phyloP scores from a whole-genome alignment of 2,888 invertebrate genomes.

The Physocephala rufipes region DNA sequence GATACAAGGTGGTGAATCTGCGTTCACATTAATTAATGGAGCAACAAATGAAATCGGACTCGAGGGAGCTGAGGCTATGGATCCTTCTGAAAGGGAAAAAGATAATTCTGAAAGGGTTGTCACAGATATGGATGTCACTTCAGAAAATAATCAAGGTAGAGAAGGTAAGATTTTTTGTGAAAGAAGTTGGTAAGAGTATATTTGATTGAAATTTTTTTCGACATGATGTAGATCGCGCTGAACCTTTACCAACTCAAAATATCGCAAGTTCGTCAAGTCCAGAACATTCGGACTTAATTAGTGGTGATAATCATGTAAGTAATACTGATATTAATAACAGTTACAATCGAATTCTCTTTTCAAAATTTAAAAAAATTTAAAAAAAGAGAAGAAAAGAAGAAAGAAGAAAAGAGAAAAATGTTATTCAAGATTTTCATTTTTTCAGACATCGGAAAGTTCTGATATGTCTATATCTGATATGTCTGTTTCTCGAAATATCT shows the following conservation, averaged over 20 bases:
- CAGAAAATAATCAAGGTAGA: background rate
- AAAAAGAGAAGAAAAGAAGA: no score
- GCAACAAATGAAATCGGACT: background rate
- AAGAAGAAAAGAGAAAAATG: background rate
- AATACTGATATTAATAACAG: background rate
- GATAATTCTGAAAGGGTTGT: background rate
- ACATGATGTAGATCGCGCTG: background rate
- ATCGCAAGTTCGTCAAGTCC: background rate
- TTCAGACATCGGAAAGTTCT: constrained; percentile 22
- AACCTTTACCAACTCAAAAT: background rate
- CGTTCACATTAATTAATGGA: background rate
- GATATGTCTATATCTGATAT: background rate
- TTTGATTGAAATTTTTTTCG: constrained; percentile 2
- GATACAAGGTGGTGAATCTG: background rate
- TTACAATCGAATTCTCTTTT: no score
- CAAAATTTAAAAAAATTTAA: no score
- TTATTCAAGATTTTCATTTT: background rate
- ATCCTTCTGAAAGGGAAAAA: background rate
- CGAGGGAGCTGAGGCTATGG: background rate
- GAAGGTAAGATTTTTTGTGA: background rate
- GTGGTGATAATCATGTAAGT: constrained; percentile 20
- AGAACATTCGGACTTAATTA: background rate
- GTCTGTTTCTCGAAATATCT: background rate
- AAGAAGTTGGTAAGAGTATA: constrained; percentile 12
- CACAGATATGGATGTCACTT: background rate